These are phyloP conservation scores for Drosophila falleni DNA, from an alignment of 2,888 invertebrate species.

Conservation along the genomic window DNA sequence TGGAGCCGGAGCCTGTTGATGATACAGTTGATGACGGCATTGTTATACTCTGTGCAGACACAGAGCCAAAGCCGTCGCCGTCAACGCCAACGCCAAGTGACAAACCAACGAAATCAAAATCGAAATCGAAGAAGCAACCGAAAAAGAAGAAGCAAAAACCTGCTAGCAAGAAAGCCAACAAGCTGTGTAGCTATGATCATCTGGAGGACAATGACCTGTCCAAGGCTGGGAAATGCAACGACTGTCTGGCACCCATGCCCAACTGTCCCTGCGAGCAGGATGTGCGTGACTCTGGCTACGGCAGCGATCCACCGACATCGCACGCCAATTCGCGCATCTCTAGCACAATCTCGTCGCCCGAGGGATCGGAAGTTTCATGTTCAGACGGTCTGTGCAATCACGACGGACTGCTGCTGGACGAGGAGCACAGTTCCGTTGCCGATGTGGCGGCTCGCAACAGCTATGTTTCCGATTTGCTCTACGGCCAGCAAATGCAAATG, in stretches of 20 bases:
- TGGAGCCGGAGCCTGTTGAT: slow-evolving; percentile 20
- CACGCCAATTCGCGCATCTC: slow-evolving; percentile 90
- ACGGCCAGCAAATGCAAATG: slow-evolving; percentile 56
- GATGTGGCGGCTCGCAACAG: slow-evolving; percentile 57
- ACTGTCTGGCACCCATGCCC: slow-evolving; percentile 74
- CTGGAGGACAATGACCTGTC: slow-evolving; percentile 35
- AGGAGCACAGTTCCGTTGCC: slow-evolving; percentile 67
- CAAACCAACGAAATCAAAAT: slow-evolving; percentile 73
- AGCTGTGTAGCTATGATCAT: slow-evolving; percentile 47
- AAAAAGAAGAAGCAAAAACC: slow-evolving; percentile 78
- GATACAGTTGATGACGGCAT: slow-evolving; percentile 72
- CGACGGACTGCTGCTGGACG: slow-evolving; percentile 85
- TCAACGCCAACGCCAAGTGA: slow-evolving; percentile 37
- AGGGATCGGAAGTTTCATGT: slow-evolving; percentile 95
- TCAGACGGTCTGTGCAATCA: slow-evolving; percentile 94
- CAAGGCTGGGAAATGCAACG: slow-evolving; percentile 75
- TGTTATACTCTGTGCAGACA: slow-evolving; percentile 50
- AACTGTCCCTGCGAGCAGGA: slow-evolving; percentile 87
- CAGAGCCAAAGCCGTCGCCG: slow-evolving; percentile 38
- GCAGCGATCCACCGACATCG: slow-evolving; percentile 88
- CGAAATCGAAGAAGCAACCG: slow-evolving; percentile 76
- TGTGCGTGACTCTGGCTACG: slow-evolving; percentile 92
- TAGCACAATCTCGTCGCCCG: slow-evolving; percentile 93
- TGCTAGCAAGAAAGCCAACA: slow-evolving; percentile 53
- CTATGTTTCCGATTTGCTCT: slow-evolving; percentile 59